These are phyloP conservation scores for Prosopocoilus inquinatus DNA, from an alignment of 2,888 invertebrate genomes.

Conservation along the genomic window DNA sequence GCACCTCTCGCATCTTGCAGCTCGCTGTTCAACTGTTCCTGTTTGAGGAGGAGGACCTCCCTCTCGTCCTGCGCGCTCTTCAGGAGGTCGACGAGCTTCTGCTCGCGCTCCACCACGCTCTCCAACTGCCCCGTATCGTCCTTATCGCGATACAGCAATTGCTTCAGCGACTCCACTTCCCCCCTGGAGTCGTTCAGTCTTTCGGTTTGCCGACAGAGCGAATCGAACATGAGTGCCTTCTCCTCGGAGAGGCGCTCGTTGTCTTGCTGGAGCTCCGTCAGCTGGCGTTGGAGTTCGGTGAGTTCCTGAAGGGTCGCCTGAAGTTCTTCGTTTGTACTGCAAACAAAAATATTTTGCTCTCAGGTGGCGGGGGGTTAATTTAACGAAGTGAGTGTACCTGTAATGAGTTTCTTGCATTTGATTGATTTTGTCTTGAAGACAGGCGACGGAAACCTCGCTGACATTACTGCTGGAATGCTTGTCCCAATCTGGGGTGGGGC, in stretches of 20 bases:
- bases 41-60: conserved; percentile 69
- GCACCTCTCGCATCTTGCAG: conserved; percentile 63
- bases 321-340: conserved; percentile 84
- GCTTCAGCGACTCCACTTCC: conserved; percentile 82
- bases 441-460: conserved; percentile 89
- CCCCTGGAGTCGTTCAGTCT: conserved; percentile 84
- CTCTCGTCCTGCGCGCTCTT: conserved; percentile 82
- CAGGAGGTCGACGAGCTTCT: conserved; percentile 78
- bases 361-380: background rate
- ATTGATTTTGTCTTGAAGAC: conserved; percentile 88
- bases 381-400: conserved; percentile 50
- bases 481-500: conserved; percentile 85
- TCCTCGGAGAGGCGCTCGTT: conserved; percentile 86
- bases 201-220: conserved; percentile 88
- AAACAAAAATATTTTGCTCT: background rate
- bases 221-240: conserved; percentile 85
- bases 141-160: conserved; percentile 70
- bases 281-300: conserved; percentile 83
- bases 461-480: conserved; percentile 83
- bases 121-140: conserved; percentile 56
- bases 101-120: conserved; percentile 70
- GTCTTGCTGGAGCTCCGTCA: conserved; percentile 83
- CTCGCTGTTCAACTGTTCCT: conserved; percentile 75
- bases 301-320: conserved; percentile 93
- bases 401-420: conserved; percentile 92